Base-by-base conservation (phyloP, 2,888 invertebrate genomes). In the Calameuta pallipes region DNA sequence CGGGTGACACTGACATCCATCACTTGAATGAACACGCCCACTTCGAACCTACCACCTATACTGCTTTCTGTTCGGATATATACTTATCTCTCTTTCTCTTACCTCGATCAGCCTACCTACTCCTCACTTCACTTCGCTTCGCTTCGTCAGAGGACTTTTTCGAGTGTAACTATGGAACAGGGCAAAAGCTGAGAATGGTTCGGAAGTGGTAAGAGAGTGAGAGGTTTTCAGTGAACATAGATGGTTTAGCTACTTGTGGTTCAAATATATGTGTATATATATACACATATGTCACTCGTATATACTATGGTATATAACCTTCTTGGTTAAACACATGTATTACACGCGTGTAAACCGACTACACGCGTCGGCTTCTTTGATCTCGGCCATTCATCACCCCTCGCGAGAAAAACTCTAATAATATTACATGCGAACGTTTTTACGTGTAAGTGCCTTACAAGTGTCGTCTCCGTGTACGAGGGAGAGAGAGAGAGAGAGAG, bases 311-410 rank as follows among this genome's bases (percentile, higher is more conserved):
- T 33, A 41, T 41, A 69, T 76, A n/a, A 70, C 76, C 75, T 83
- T 81, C 83, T 83, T 82, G 80, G 82, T 85, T 83, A 86, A 88
- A 89, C 90, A 87, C 88, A 87, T 91, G 91, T 91, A 91, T 87
- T 91, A 91, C 91, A 91, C 87, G 91, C 90, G 90, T 90, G 91
- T 90, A 91, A 91, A 90, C 87, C 87, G 88, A 89, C 86, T 89
- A 86, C 86, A 86, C 83, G 83, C 82, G 87, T 85, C 89, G 89
- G 88, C 78, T 78, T 82, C 90, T 91, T 91, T 91, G 91, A 91
- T 91, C 90, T 89, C 82, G 76, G 80, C 86, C 89, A 90, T 91
- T 91, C 90, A 91, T 91, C 91, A 91, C 87, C 85, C 87, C 87
- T 84, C 85, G 87, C 85, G 86, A 89, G 89, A 90, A 90, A 90